phyloP scores from a whole-genome alignment of 1,140 invertebrate genomes.

The Drosophila erecta region DNA sequence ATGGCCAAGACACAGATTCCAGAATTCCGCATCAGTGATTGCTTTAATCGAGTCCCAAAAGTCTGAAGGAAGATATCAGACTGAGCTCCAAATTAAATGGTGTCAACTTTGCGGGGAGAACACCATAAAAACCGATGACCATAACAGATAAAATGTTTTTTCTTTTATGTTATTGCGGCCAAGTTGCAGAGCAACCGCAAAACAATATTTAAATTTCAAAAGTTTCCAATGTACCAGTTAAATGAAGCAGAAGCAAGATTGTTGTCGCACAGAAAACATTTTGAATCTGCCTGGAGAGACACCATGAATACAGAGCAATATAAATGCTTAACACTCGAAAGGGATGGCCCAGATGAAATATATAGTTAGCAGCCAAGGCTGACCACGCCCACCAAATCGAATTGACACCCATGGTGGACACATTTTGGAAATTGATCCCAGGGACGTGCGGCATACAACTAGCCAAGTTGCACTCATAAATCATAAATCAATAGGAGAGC shows the following conservation, averaged over 20 bases:
- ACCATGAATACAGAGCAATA: slow-evolving; percentile 28
- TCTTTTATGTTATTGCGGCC: slow-evolving; percentile 75
- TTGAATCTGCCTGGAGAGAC: slow-evolving; percentile 1
- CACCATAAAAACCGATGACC: slow-evolving; percentile 73
- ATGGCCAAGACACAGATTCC: slow-evolving; percentile 55
- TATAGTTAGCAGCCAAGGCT: slow-evolving; percentile 18
- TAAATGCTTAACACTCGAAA: slow-evolving; percentile 6
- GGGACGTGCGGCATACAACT: slow-evolving; percentile 39
- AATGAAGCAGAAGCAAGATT: slow-evolving; percentile 84
- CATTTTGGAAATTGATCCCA: slow-evolving; percentile 76
- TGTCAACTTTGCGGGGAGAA: slow-evolving; percentile 56
- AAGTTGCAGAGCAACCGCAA: slow-evolving; percentile 51
- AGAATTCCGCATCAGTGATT: slow-evolving; percentile 67
- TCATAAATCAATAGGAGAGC: slow-evolving; percentile 74
- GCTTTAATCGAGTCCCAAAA: slow-evolving; percentile 65
- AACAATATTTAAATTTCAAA: slow-evolving; percentile 83
- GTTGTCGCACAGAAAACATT: slow-evolving; percentile 48
- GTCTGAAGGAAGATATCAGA: background rate
- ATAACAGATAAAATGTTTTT: slow-evolving; percentile 71
- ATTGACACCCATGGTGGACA: slow-evolving; percentile 66
- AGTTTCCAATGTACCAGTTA: slow-evolving; percentile 72
- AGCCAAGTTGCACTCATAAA: slow-evolving; percentile 66
- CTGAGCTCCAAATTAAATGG: slow-evolving; percentile 63
- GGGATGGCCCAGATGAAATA: slow-evolving; percentile 6
- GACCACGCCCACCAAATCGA: slow-evolving; percentile 66